These are phyloP conservation scores for Melanotaenia maccullochi DNA, from an alignment of 2,797 vertebrate species.

Conservation along the genomic window DNA sequence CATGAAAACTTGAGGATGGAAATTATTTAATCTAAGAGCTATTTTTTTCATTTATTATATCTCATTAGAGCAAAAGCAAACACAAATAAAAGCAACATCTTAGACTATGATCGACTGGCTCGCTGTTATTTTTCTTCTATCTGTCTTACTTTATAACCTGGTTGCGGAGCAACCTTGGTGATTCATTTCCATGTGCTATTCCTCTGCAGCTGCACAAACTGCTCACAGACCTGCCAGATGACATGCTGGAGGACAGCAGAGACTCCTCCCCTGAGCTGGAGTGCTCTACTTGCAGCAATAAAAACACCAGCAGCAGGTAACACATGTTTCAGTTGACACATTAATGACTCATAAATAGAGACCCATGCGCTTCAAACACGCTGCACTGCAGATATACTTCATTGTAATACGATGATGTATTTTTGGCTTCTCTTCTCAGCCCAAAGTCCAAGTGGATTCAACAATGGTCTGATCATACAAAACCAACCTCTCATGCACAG, in stretches of 20 bases:
- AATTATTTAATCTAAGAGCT: background rate
- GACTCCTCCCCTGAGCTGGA: slow-evolving; percentile 86
- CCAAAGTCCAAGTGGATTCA: slow-evolving; percentile 74
- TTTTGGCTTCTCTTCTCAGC: slow-evolving; percentile 66
- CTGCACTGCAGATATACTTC: background rate
- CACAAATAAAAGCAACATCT: background rate
- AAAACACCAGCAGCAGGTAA: slow-evolving; percentile 84
- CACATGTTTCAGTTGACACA: slow-evolving; percentile 4
- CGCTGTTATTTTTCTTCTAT: slow-evolving; percentile 9
- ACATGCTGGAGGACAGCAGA: slow-evolving; percentile 95
- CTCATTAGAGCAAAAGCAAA: background rate
- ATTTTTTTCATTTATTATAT: background rate
- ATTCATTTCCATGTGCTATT: slow-evolving; percentile 69
- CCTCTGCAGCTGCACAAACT: slow-evolving; percentile 90
- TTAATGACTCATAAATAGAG: slow-evolving; percentile 4
- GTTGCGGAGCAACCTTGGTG: slow-evolving; percentile 64
- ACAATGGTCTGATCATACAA: slow-evolving; percentile 81
- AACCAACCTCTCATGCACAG: slow-evolving; percentile 76
- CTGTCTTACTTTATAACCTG: slow-evolving; percentile 46
- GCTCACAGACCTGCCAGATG: slow-evolving; percentile 94
- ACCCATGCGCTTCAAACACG: background rate
- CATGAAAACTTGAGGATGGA: background rate
- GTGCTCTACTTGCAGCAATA: slow-evolving; percentile 83
- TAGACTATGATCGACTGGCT: slow-evolving; percentile 11
- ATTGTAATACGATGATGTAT: background rate